Base-by-base conservation (phyloP, 2,888 invertebrate genomes). In the Microchrysa polita region DNA sequence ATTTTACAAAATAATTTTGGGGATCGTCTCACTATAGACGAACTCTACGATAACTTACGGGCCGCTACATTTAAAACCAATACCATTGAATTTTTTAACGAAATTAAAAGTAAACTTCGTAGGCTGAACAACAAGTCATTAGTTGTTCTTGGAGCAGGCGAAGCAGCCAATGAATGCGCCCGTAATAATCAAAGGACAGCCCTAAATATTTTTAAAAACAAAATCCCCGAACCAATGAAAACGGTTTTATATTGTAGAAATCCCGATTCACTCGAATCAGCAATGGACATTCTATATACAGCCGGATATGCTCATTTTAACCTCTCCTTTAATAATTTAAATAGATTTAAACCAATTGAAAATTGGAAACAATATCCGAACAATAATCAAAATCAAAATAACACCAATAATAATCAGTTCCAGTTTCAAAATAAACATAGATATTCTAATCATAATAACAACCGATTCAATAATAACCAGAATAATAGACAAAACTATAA, bases 151-250 rank as follows among this genome's bases (percentile, higher is more conserved):
- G 65, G 44, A 18, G 14, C 65, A 48, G 48, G 65, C 5, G 44
- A 65, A 20, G 73, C 52, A 18, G 40, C 48, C 18, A 74, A 67
- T 20, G 53, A 52, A 27, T 48, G 65, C 18, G 67, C 69, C 27
- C 55, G 60, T 59, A 77, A 78, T 57, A 77, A 78, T 65, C 73
- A 44, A 55, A 72, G 63, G 34, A 67, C 77, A 10, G 77, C 78
- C 2, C 63, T 77, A 2, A 74, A 76, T 55, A 74, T 76, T 20
- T 77, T 78, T 40, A 76, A 74, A 74, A 67, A 65, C 18, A 77
- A 77, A 75, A 74, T 78, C 4, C 77, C 77, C 18, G 76, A 77
- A 44, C 77, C 78, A 2, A 74, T 75, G 75, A 72, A 71, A 20
- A 73, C 71, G 0, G 63, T 77, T 12, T 27, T 77, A 40, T 48